phyloP scores from a whole-genome alignment of 2,888 invertebrate species.

The Merodon equestris region DNA sequence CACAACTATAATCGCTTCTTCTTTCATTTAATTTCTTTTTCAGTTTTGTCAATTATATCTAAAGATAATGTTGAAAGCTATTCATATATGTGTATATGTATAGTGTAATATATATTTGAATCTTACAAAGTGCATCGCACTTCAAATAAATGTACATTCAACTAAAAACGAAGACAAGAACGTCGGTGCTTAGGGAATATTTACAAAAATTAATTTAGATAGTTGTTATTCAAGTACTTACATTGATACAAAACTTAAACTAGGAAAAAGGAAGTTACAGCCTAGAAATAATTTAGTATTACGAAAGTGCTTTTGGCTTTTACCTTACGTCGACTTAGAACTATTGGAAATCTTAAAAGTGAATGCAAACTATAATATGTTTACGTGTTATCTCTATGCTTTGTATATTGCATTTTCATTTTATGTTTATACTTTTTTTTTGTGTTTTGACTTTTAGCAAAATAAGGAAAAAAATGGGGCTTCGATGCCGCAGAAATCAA shows the following conservation, averaged over 20 bases:
- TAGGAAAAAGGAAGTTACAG: conserved; percentile 5
- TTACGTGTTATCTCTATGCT: conserved; percentile 30
- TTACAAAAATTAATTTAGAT: conserved; percentile 40
- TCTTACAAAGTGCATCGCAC: conserved; percentile 47
- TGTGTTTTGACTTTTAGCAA: conserved; percentile 15
- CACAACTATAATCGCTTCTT: conserved; percentile 13
- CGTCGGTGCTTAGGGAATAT: conserved; percentile 29
- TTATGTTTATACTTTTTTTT: conserved; percentile 15
- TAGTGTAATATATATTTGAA: conserved; percentile 19
- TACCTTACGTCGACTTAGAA: conserved; percentile 48
- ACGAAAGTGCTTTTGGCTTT: conserved; percentile 7
- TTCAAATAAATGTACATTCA: conserved; percentile 19
- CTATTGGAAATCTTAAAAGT: conserved; percentile 14
- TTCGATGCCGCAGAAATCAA: background rate
- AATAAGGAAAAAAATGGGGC: conserved; percentile 4
- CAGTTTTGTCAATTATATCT: conserved; percentile 52
- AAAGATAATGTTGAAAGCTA: conserved; percentile 58
- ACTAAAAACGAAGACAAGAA: background rate
- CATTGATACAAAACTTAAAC: conserved; percentile 7
- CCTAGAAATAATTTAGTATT: conserved; percentile 5
- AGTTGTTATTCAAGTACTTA: background rate
- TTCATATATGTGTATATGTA: conserved; percentile 40
- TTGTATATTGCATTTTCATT: background rate
- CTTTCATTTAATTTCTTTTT: conserved; percentile 17
- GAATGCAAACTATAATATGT: conserved; percentile 20